Evolutionary conservation across 1,140 invertebrate genomes (phyloP).

Genomic region (Habropoda laboriosa): DNA sequence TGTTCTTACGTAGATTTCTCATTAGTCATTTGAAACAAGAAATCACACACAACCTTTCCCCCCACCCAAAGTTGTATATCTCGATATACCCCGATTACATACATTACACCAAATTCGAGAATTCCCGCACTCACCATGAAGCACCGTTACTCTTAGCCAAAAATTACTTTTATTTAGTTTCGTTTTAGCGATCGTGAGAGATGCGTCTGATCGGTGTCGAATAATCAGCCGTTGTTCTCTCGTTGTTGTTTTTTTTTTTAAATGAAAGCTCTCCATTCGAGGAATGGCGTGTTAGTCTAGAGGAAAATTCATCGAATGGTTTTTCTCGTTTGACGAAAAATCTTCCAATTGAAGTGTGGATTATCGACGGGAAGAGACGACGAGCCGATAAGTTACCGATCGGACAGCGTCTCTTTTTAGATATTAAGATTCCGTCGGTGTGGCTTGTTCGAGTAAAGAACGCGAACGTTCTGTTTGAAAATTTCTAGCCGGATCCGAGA

Average conservation of each 20-base stretch:
- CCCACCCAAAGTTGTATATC: constrained; percentile 29
- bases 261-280: too few species aligned
- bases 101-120: constrained; percentile 41
- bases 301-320: too few species aligned
- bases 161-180: constrained; percentile 81
- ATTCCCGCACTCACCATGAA: constrained; percentile 61
- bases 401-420: constrained; percentile 65
- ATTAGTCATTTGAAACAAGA: constrained; percentile 29
- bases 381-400: not conserved
- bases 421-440: constrained; percentile 54
- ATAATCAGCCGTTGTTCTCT: constrained; percentile 4
- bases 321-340: not conserved
- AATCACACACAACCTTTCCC: not conserved
- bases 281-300: too few species aligned
- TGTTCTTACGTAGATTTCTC: constrained; percentile 36
- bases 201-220: constrained; percentile 34
- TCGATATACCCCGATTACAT: constrained; percentile 8
- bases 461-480: not conserved
- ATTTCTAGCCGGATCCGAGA: too few species aligned
- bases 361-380: not conserved
- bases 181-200: constrained; percentile 67
- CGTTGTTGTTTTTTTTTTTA: too few species aligned
- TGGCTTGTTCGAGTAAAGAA: constrained; percentile 17
- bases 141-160: constrained; percentile 80
- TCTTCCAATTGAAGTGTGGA: too few species aligned